Conservation (phyloP, 2,888 invertebrate genomes). For the Thecocarcelia acutangulata region DNA sequence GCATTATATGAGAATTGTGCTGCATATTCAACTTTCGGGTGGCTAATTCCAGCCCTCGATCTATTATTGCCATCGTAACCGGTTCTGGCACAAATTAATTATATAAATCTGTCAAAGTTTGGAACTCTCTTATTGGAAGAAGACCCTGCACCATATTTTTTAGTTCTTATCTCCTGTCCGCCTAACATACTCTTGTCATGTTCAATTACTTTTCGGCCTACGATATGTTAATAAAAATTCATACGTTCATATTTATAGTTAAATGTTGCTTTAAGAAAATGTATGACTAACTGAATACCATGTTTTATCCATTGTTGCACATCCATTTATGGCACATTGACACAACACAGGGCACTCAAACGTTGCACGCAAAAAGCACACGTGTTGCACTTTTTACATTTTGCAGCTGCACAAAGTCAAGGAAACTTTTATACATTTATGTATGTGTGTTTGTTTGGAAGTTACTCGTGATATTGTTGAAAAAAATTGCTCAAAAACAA, state of each 20-base stretch:
- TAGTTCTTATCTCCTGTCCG: too few species aligned
- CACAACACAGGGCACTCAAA: constrained; percentile 42
- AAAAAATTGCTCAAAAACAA: constrained; percentile 38
- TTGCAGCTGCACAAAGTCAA: constrained; percentile 61
- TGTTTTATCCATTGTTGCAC: constrained; percentile 34
- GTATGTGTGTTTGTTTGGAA: not conserved
- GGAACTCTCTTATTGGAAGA: too few species aligned
- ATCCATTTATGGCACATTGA: constrained; percentile 56
- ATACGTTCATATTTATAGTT: not conserved
- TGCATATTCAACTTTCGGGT: too few species aligned
- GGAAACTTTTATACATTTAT: constrained; percentile 7
- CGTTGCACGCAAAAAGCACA: constrained; percentile 55
- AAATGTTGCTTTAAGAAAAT: constrained; percentile 3
- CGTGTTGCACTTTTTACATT: constrained; percentile 58
- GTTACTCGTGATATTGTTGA: constrained; percentile 32
- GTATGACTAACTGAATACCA: constrained; percentile 32
- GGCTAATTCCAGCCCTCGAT: too few species aligned
- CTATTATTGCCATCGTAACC: too few species aligned
- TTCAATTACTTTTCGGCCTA: too few species aligned
- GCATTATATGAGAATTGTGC: too few species aligned
- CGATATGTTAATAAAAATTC: not conserved
- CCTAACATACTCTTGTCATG: too few species aligned
- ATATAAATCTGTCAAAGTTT: too few species aligned
- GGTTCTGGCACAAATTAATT: too few species aligned
- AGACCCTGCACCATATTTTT: too few species aligned